Evolutionary conservation across 2,797 vertebrate species (phyloP).

Genomic region (Typhlichthys subterraneus): DNA sequence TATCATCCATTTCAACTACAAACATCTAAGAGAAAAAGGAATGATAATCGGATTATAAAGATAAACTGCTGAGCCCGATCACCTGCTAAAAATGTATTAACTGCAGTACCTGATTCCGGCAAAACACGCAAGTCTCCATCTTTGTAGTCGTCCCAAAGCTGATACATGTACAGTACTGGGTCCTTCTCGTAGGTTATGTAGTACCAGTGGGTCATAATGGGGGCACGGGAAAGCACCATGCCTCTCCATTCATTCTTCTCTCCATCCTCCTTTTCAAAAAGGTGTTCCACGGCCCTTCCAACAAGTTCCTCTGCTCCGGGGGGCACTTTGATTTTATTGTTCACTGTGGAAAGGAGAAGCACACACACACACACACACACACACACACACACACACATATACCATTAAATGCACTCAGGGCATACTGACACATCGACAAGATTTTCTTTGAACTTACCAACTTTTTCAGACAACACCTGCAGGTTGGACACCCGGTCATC

Average conservation of each 20-base stretch:
- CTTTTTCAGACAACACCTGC: conserved; percentile 81
- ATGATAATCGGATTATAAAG: background rate
- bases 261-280: conserved; percentile 84
- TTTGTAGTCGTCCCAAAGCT: conserved; percentile 85
- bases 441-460: conserved; percentile 67
- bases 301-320: conserved; percentile 82
- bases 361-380: background rate
- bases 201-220: conserved; percentile 87
- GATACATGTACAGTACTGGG: conserved; percentile 86
- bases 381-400: too few species aligned
- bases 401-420: background rate
- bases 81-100: background rate
- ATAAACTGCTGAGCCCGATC: too few species aligned
- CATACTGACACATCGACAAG: background rate
- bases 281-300: conserved; percentile 83
- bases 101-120: conserved; percentile 77
- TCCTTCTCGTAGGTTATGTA: conserved; percentile 88
- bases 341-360: conserved; percentile 61
- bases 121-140: conserved; percentile 83
- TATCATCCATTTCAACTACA: background rate
- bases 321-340: conserved; percentile 83
- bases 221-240: conserved; percentile 85
- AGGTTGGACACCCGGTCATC: conserved; percentile 81
- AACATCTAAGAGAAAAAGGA: conserved; percentile 3
- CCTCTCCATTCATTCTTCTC: conserved; percentile 86